A percentile compares a stretch with the other conserved stretches of the same genome.
Conservation (phyloP, 1,140 invertebrate species). For the Lasaia peninsularis region DNA sequence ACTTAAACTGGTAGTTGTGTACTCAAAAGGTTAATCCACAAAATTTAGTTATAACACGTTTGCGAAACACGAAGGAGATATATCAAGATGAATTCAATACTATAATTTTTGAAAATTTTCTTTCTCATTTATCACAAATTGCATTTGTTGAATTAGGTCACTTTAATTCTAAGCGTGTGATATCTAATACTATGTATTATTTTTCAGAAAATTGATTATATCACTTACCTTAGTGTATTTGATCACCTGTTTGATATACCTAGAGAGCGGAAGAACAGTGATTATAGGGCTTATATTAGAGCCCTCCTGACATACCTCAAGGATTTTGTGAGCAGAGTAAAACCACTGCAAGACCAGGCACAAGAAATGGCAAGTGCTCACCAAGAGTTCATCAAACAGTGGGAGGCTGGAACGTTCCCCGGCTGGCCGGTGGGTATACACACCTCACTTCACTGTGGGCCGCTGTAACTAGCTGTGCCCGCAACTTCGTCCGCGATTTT, state of each 20-base stretch:
- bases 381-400: constrained; percentile 92
- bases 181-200: no score
- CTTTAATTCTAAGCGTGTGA: no score
- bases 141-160: no score
- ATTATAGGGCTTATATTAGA: constrained; percentile 94
- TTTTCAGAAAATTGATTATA: constrained; percentile 95
- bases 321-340: constrained; percentile 90
- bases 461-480: no score
- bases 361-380: constrained; percentile 87
- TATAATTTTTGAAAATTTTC: no score
- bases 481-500: background rate
- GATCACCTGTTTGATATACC: constrained; percentile 98
- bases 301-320: constrained; percentile 92
- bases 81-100: no score
- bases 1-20: no score
- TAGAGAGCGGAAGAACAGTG: constrained; percentile 94
- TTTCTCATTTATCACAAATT: no score
- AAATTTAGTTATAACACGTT: no score
- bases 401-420: constrained; percentile 92
- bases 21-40: no score
- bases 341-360: constrained; percentile 93
- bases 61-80: no score
- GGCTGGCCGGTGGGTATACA: constrained; percentile 92
- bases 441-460: no score
- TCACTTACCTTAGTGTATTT: constrained; percentile 95